Evolutionary conservation across 2,797 vertebrate genomes (phyloP).

Genomic region (Myotis planiceps): DNA sequence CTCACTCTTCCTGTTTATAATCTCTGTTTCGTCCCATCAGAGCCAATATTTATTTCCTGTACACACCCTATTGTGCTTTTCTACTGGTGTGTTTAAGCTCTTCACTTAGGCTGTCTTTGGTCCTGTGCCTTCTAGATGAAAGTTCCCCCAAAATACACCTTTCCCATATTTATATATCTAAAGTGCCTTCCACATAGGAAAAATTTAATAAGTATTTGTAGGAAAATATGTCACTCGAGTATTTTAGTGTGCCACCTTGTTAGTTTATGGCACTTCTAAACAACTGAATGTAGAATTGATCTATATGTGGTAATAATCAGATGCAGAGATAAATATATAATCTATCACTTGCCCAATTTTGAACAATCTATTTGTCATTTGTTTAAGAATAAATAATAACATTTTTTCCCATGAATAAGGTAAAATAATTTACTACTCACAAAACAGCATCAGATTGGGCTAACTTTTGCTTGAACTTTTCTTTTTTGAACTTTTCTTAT

Average conservation of each 20-base stretch:
- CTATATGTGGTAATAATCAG: background rate
- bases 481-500: background rate
- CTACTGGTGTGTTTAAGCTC: background rate
- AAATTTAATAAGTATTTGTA: background rate
- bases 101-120: background rate
- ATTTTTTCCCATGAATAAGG: background rate
- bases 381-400: background rate
- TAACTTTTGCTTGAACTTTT: background rate
- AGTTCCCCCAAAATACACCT: background rate
- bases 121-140: background rate
- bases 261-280: background rate
- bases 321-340: background rate
- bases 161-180: background rate
- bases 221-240: background rate
- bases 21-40: background rate
- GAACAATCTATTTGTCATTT: background rate
- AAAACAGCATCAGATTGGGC: background rate
- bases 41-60: background rate
- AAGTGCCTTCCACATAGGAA: background rate
- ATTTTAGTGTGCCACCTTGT: background rate
- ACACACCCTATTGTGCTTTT: background rate
- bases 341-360: background rate
- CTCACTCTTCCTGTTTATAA: background rate
- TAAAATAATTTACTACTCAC: background rate
- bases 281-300: slow-evolving; percentile 12